These are phyloP conservation scores for Bhutanitis thaidina DNA, from an alignment of 2,888 invertebrate species.

Conservation along the genomic window DNA sequence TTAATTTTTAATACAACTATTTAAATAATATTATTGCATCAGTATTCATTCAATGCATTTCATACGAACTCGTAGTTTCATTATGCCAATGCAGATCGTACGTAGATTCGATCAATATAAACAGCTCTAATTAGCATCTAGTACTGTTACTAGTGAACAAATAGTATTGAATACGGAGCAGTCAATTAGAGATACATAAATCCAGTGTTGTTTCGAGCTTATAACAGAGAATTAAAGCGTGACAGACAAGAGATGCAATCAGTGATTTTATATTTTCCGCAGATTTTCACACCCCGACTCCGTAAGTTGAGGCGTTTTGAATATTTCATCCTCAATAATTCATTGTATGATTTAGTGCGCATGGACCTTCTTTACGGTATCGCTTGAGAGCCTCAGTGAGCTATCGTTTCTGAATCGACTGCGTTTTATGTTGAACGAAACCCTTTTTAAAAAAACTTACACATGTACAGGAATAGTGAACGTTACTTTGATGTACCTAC, in stretches of 20 bases:
- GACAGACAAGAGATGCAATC: slow-evolving; percentile 31
- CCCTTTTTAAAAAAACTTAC: slow-evolving; percentile 47
- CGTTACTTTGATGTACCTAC: slow-evolving; percentile 31
- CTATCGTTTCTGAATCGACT: slow-evolving; percentile 32
- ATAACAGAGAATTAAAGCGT: slow-evolving; percentile 35
- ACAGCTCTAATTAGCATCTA: slow-evolving; percentile 8
- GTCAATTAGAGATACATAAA: slow-evolving; percentile 23
- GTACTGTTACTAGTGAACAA: slow-evolving; percentile 7
- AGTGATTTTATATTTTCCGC: slow-evolving; percentile 45
- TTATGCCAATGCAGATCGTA: background rate
- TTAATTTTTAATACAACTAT: too few species aligned
- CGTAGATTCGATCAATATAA: slow-evolving; percentile 3
- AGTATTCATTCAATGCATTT: too few species aligned
- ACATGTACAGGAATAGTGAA: slow-evolving; percentile 37
- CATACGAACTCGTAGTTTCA: too few species aligned
- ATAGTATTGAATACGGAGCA: slow-evolving; percentile 12
- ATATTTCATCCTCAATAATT: slow-evolving; percentile 50
- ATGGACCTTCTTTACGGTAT: slow-evolving; percentile 49
- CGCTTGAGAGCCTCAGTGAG: slow-evolving; percentile 30
- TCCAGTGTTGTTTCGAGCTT: slow-evolving; percentile 12
- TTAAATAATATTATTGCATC: too few species aligned
- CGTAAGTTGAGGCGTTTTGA: slow-evolving; percentile 49
- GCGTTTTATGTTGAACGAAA: slow-evolving; percentile 35
- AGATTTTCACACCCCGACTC: slow-evolving; percentile 48
- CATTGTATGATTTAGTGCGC: slow-evolving; percentile 70